Conservation (phyloP, 1,140 invertebrate species). For the Harpegnathos saltator region DNA sequence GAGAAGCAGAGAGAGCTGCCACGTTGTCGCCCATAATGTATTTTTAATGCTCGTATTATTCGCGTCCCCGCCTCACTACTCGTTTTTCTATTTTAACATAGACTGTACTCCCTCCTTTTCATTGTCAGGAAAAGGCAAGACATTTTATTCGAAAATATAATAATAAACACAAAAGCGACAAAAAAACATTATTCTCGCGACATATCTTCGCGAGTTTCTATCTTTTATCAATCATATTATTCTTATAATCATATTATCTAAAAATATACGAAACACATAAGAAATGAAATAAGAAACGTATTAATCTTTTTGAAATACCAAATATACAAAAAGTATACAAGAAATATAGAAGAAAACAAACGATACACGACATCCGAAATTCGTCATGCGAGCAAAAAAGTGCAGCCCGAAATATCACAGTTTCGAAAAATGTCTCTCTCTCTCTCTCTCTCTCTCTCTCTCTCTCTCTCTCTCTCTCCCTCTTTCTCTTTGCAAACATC, state of each 20-base stretch:
- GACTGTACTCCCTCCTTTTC: neutral
- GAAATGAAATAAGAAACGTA: too few species aligned
- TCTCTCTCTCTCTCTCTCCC: too few species aligned
- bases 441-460: too few species aligned
- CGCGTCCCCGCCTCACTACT: neutral
- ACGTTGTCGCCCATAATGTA: conserved; percentile 34
- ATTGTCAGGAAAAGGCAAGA: neutral
- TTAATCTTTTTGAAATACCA: too few species aligned
- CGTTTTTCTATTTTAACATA: neutral
- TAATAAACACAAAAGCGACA: neutral
- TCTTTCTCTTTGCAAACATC: too few species aligned
- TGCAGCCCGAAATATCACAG: neutral
- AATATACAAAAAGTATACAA: too few species aligned
- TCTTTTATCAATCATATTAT: neutral
- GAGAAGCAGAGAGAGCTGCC: neutral
- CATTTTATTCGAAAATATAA: neutral
- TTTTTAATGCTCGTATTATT: conserved; percentile 20
- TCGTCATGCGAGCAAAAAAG: too few species aligned
- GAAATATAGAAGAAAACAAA: too few species aligned
- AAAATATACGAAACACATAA: neutral
- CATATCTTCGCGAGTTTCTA: neutral
- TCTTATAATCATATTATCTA: neutral
- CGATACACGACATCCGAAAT: conserved; percentile 8
- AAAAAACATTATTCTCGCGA: neutral
- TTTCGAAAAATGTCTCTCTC: too few species aligned